Base-by-base conservation (phyloP, 2,888 invertebrate species). In the Yponomeuta plumbellus region DNA sequence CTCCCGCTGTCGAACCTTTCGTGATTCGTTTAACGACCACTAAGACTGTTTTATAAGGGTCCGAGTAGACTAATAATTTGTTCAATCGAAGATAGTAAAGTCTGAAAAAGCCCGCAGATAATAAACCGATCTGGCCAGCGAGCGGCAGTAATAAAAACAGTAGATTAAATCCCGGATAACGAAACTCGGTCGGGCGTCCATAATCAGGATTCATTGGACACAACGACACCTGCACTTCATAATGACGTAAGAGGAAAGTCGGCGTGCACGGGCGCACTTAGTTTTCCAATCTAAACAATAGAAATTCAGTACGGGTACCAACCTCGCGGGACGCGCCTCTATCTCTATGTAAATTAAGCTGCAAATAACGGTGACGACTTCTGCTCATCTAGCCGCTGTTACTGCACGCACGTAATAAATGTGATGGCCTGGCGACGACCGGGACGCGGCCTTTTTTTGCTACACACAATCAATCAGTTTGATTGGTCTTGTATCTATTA, bases 201-300 rank as follows among this genome's bases (percentile, higher is more conserved):
- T 61, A 44, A 63, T 44, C 13, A 44, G 44, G n/a, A 70, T 69
- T 68, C 65, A 63, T 66, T 68, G 59, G 58, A 58, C 61, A 44
- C 67, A 70, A 72, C 75, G 73, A 70, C 77, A 80, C 79, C 81
- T 81, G 84, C 57, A 56, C 65, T 8, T 65, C 65, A 86, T 88
- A 85, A 87, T 86, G 81, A 84, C 82, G 81, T 80, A 84, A 83
- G 81, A 80, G 84, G 84, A 85, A 87, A 89, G 86, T 85, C 83
- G 83, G 22, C 17, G 11, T 62, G 64, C 80, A 81, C 81, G 76
- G 76, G 75, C 74, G 80, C 84, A 85, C 88, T 89, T 88, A 88
- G 88, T 91, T 91, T 91, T 91, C 91, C 90, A 90, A 91, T 91
- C 86, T 89, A 89, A 89, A 91, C 89, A 91, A 91, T 91, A 90